Base-by-base conservation (phyloP, 1,140 invertebrate genomes). In the Acromyrmex charruanus region DNA sequence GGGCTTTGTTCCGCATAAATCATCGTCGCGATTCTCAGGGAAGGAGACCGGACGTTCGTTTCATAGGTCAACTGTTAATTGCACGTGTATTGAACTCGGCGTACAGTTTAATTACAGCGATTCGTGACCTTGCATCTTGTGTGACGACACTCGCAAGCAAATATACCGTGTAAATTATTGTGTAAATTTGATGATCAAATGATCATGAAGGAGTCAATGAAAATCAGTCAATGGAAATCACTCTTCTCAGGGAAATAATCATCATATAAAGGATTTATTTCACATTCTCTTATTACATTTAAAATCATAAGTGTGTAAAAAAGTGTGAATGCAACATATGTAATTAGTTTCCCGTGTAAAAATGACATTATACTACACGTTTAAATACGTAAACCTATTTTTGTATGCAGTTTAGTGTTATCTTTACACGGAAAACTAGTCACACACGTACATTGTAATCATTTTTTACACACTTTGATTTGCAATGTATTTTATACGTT, bases 21-120 rank as follows among this genome's bases (percentile, higher is more conserved):
- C 31, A 65, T 28, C 14, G 16, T 7, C 31, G 9, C 5, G 18
- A 0, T 25, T 80, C 63, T 80, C 77, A 5, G 14, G n/a, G n/a
- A 80, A 79, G 49, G 12, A 68, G 14, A 6, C 77, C 77, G 77
- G 77, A 80, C 35, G 35, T 39, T 39, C 53, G 49, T 80, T 63
- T 69, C 49, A 3, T 55, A 68, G 28, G 14, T 69, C 49, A 68
- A 28, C 63, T 69, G 28, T 69, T 80, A 80, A 69, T 80, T 80
- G 21, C 77, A 58, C 3, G 28, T 69, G 9, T 80, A 80, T 80
- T 44, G 44, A 80, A 69, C 3, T 55, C 31, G 21, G 6, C 6
- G 39, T 79, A 79, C 16, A n/a, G 4, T 39, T 79, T 80, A 58
- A 80, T 69, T 55, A 55, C 58, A 39, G 21, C 14, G 1, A 18